phyloP scores from a whole-genome alignment of 2,113 vertebrate genomes.

The Penelope pileata region DNA sequence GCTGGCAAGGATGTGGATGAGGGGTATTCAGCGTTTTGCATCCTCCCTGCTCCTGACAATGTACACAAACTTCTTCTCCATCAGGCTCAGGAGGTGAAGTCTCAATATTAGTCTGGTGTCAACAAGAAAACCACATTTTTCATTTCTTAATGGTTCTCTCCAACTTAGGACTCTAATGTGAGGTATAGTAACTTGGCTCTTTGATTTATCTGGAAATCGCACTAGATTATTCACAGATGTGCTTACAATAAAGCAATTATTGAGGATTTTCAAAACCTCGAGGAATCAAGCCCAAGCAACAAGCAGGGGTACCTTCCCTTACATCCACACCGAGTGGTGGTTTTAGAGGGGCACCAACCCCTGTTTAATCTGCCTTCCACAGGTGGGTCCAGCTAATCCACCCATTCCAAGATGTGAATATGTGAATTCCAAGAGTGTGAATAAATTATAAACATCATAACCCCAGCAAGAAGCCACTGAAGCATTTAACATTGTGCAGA shows the following conservation, averaged over 20 bases:
- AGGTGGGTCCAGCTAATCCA: background rate
- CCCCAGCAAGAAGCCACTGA: background rate
- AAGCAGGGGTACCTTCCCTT: background rate
- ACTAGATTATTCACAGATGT: background rate
- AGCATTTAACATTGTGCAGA: background rate
- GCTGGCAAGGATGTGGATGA: background rate
- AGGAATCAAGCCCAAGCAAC: background rate
- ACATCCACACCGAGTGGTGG: background rate
- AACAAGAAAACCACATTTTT: background rate
- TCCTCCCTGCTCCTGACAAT: background rate
- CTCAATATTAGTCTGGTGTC: background rate
- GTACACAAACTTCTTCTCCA: background rate
- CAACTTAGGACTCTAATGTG: background rate
- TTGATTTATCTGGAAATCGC: background rate
- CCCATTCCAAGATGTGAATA: background rate
- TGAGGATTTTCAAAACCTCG: background rate
- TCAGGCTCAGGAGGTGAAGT: background rate
- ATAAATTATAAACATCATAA: background rate
- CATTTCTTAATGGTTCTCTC: background rate
- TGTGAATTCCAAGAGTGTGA: too few species aligned
- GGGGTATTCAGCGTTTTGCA: background rate
- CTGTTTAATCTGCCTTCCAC: background rate
- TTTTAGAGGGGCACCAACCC: background rate
- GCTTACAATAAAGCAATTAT: background rate
- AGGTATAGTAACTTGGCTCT: background rate